Conservation (phyloP, 2,113 vertebrate species). For the Nycticryphes semicollaris region DNA sequence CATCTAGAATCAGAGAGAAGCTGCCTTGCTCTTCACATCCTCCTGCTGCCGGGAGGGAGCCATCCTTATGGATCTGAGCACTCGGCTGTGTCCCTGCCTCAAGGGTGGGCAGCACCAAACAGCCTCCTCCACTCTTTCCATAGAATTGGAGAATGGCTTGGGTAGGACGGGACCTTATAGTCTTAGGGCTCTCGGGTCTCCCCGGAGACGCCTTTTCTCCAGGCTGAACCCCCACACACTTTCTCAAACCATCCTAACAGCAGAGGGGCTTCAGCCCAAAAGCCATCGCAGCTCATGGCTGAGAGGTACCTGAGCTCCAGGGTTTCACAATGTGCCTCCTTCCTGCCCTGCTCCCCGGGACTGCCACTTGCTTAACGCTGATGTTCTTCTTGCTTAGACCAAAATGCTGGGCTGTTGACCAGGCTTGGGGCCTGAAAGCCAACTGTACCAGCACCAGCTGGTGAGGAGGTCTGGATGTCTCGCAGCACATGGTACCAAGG, state of each 20-base stretch:
- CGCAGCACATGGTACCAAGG: neutral
- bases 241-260: neutral
- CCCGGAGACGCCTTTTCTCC: neutral
- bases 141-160: neutral
- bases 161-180: neutral
- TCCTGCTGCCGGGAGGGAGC: fast-evolving
- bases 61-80: neutral
- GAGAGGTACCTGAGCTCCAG: neutral
- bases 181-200: neutral
- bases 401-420: neutral
- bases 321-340: neutral
- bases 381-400: fast-evolving
- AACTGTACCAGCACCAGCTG: neutral
- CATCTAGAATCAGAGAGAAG: neutral
- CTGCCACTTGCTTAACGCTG: fast-evolving
- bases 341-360: neutral
- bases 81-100: fast-evolving
- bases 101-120: neutral
- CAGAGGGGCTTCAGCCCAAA: neutral
- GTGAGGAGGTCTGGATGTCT: neutral
- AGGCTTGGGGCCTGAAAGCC: neutral
- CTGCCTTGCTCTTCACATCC: neutral
- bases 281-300: fast-evolving
- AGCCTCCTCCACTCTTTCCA: neutral
- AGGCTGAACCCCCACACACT: neutral